phyloP scores from a whole-genome alignment of 1,140 invertebrate genomes.

The Aradophagus sp. region DNA sequence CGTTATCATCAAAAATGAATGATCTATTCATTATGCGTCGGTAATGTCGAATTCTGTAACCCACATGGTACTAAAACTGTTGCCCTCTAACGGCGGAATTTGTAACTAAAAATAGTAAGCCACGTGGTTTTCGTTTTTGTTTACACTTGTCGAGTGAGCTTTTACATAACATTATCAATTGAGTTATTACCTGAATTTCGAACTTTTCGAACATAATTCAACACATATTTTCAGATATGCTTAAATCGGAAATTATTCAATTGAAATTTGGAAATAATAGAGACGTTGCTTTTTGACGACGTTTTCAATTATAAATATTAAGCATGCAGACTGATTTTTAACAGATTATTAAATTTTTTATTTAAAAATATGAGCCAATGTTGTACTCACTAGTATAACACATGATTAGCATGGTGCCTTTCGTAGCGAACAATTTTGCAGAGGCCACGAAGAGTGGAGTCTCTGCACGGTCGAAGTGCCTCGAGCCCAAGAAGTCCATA shows the following conservation, averaged over 20 bases:
- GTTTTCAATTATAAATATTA: too few species aligned
- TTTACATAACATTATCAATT: not conserved
- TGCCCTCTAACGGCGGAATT: not conserved
- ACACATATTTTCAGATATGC: too few species aligned
- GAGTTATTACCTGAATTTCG: not conserved
- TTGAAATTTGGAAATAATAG: too few species aligned
- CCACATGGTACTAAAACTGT: not conserved
- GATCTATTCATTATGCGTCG: not conserved
- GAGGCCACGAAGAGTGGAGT: constrained; percentile 81
- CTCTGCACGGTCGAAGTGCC: constrained; percentile 81
- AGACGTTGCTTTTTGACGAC: too few species aligned
- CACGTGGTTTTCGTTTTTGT: constrained; percentile 44
- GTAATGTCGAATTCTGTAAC: constrained; percentile 3
- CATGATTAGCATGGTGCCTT: constrained; percentile 85
- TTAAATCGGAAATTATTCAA: too few species aligned
- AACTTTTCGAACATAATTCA: not conserved
- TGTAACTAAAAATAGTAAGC: not conserved
- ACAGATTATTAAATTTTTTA: too few species aligned
- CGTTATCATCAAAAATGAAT: not conserved
- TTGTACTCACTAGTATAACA: constrained; percentile 84
- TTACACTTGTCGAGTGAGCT: constrained; percentile 24
- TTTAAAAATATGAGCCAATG: not conserved
- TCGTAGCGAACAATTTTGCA: constrained; percentile 85
- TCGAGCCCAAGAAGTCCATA: constrained; percentile 84
- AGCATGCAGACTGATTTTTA: too few species aligned